phyloP scores from a whole-genome alignment of 2,888 invertebrate species.

The Pachymerium ferrugineum region DNA sequence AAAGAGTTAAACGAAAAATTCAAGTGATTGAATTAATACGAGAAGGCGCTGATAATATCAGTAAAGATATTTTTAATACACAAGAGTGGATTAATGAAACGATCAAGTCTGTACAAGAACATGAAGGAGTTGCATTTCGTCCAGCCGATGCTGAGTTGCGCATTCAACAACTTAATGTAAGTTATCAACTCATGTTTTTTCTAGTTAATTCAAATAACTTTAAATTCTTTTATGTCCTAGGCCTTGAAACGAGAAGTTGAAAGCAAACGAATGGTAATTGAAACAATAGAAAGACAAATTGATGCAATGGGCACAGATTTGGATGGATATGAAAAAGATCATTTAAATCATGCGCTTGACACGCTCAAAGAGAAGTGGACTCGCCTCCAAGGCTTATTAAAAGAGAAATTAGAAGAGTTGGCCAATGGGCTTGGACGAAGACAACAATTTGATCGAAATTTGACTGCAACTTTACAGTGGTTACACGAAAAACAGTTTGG shows the following conservation, averaged over 20 bases:
- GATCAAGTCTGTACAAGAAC: slow-evolving; percentile 57
- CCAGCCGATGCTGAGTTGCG: slow-evolving; percentile 61
- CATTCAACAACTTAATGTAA: slow-evolving; percentile 36
- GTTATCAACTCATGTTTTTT: background rate
- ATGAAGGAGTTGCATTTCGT: slow-evolving; percentile 61
- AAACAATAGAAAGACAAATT: slow-evolving; percentile 75
- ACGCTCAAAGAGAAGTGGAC: slow-evolving; percentile 69
- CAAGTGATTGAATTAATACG: slow-evolving; percentile 71
- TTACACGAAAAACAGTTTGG: slow-evolving; percentile 69
- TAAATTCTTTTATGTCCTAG: slow-evolving; percentile 41
- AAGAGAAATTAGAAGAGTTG: slow-evolving; percentile 66
- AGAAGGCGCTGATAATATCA: slow-evolving; percentile 74
- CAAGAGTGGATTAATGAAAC: slow-evolving; percentile 61
- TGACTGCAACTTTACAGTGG: slow-evolving; percentile 76
- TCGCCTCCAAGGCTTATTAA: slow-evolving; percentile 63
- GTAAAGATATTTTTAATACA: slow-evolving; percentile 70
- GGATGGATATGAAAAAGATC: slow-evolving; percentile 74
- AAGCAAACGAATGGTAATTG: slow-evolving; percentile 72
- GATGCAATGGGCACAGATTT: slow-evolving; percentile 77
- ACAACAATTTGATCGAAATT: slow-evolving; percentile 68
- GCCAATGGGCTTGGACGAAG: slow-evolving; percentile 60
- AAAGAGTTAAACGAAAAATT: slow-evolving; percentile 78
- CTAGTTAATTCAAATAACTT: background rate
- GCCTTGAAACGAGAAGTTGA: slow-evolving; percentile 75
- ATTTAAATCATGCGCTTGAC: slow-evolving; percentile 66